Base-by-base conservation (phyloP, 2,113 vertebrate species). In the Cochlearius cochlearius region DNA sequence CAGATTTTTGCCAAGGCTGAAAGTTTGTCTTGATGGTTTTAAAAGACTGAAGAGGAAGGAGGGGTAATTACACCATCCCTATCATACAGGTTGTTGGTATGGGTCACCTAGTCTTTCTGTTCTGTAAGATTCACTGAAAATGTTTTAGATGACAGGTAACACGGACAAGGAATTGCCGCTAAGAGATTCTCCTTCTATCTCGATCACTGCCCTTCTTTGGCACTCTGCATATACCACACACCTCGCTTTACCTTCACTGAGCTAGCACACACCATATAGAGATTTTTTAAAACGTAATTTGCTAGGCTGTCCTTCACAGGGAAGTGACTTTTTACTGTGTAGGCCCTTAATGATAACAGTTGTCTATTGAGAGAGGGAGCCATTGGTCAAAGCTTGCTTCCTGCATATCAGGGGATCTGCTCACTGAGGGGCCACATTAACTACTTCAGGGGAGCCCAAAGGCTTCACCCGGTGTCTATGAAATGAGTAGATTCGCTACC, bases 1-100 rank as follows among this genome's bases (percentile, higher is more conserved):
- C 90, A 95, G 88, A 92, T 90, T 97, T 97, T 90, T 77, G 55
- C 55, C 45, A 38, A 71, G 86, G 76, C 73, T 91, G 49, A 55
- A 90, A 93, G 63, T 92, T 49, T 90, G 47, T 53, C 60, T 77
- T 67, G 19, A 86, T 56, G 52, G 34, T 80, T 92, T 91, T 78
- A 92, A 82, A 91, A 96, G 45, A 36, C 56, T 90, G 67, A 81
- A 62, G 73, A 96, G n/a, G 45, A 72, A 89, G 43, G 25, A 64
- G 55, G 26, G 21, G 10, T 22, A 68, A 60, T 45, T n/a, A 69
- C 7, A 87, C 36, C 39, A 36, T 53, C 30, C 78, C 59, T 87
- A n/a, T 32, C 17, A 13, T 16, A 60, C 7, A 58, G 86, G 21
- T 86, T 94, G 81, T 92, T 79, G 93, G 58, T 68, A 76, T 7